Conservation (phyloP, 2,113 vertebrate species). For the Pogonocichla stellata region DNA sequence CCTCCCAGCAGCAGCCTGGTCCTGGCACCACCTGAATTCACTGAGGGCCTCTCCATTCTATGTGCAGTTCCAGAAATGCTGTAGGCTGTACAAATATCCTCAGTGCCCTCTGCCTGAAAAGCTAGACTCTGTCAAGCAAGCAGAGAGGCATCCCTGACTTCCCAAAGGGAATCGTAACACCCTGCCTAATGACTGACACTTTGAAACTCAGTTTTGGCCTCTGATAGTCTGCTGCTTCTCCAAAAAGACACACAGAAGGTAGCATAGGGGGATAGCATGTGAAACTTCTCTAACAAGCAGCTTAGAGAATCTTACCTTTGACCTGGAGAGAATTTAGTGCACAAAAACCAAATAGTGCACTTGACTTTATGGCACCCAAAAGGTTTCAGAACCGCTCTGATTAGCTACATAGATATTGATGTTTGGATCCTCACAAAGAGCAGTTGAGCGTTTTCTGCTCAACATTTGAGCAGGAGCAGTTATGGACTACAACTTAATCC, state of each 20-base stretch:
- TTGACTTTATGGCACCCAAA: neutral
- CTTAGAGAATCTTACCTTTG: neutral
- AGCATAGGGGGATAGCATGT: neutral
- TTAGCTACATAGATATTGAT: neutral
- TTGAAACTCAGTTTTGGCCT: neutral
- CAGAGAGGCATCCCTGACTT: neutral
- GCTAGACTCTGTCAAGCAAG: neutral
- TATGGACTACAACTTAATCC: neutral
- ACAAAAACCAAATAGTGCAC: neutral
- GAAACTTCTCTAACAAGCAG: neutral
- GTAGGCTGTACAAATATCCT: neutral
- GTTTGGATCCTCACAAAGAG: neutral
- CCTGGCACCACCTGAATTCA: neutral
- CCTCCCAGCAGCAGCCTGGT: neutral
- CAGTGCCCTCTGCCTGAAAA: neutral
- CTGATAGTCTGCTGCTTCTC: neutral
- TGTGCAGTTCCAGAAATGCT: neutral
- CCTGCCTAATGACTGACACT: neutral
- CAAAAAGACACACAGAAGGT: neutral
- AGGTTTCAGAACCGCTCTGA: neutral
- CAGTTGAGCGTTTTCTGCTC: neutral
- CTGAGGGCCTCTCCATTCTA: rapidly evolving
- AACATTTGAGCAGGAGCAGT: neutral
- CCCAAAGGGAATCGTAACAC: neutral
- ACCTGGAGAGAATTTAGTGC: neutral